Conservation (phyloP, 2,113 vertebrate genomes). For the Oryzias celebensis region DNA sequence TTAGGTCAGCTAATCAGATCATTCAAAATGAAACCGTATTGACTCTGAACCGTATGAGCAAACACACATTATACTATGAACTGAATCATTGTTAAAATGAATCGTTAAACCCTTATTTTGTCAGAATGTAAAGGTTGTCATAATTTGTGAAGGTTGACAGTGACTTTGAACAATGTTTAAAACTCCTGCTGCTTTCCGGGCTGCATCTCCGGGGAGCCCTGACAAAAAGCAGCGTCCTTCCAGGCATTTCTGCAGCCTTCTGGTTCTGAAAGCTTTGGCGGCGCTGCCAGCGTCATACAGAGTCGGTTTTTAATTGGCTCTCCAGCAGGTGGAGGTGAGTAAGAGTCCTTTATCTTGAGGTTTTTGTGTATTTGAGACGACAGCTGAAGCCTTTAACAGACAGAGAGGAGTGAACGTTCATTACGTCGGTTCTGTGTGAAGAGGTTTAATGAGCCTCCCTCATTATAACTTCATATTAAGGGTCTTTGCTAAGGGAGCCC, state of each 20-base stretch:
- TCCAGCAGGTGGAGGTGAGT: conserved; percentile 57
- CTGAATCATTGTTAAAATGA: too few relatives aligned
- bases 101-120: too few relatives aligned
- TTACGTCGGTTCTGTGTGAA: conserved; percentile 51
- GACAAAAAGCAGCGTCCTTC: background rate
- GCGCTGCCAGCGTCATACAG: conserved; percentile 35
- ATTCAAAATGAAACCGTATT: too few relatives aligned
- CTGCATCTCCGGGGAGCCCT: too few relatives aligned
- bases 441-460: conserved; percentile 68
- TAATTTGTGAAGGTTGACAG: background rate
- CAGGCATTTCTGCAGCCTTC: conserved; percentile 15
- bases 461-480: conserved; percentile 54
- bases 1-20: too few relatives aligned
- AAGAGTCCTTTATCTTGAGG: conserved; percentile 26
- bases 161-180: background rate
- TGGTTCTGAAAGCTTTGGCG: conserved; percentile 28
- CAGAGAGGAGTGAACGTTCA: conserved; percentile 39
- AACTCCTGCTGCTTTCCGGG: background rate
- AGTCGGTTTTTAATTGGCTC: conserved; percentile 71
- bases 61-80: too few relatives aligned
- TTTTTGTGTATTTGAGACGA: conserved; percentile 6
- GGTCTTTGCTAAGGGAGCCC: conserved; percentile 12
- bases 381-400: conserved; percentile 16
- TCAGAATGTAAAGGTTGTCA: too few relatives aligned
- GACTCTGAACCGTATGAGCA: too few relatives aligned